Conservation (phyloP, 1,140 invertebrate species). For the Aphaenogaster ashmeadi region DNA sequence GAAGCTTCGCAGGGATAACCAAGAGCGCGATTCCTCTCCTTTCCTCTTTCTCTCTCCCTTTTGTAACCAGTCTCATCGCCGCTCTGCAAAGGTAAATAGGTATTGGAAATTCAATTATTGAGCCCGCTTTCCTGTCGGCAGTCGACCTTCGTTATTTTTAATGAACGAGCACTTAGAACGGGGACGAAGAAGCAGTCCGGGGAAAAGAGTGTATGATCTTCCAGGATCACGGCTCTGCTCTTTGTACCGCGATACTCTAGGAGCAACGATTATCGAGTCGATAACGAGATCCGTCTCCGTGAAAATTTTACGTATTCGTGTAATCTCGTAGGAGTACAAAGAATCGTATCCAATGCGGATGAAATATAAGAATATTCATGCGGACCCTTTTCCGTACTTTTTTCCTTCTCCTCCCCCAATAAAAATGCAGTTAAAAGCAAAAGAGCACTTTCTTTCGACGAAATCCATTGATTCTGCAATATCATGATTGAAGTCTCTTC, state of each 20-base stretch:
- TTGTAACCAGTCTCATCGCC: slow-evolving; percentile 21
- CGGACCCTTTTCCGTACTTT: neutral
- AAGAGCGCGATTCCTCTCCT: slow-evolving; percentile 12
- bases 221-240: slow-evolving; percentile 38
- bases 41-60: neutral
- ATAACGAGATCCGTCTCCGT: slow-evolving; percentile 53
- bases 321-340: slow-evolving; percentile 42
- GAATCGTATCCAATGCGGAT: slow-evolving; percentile 18
- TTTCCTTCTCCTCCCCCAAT: neutral
- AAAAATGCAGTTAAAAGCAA: slow-evolving; percentile 47
- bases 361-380: slow-evolving; percentile 56
- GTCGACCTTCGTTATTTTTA: slow-evolving; percentile 77
- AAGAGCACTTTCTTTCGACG: slow-evolving; percentile 5
- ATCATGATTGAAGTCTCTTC: slow-evolving; percentile 34
- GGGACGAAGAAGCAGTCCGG: slow-evolving; percentile 54
- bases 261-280: slow-evolving; percentile 72
- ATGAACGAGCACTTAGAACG: slow-evolving; percentile 72
- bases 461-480: slow-evolving; percentile 35
- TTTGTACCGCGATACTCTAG: slow-evolving; percentile 73
- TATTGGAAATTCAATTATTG: slow-evolving; percentile 78
- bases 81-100: slow-evolving; percentile 74
- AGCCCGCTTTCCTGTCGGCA: slow-evolving; percentile 47
- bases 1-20: slow-evolving; percentile 56
- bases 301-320: slow-evolving; percentile 37
- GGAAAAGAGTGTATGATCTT: slow-evolving; percentile 63